phyloP scores from a whole-genome alignment of 2,113 vertebrate genomes.

The Azemiops feae region DNA sequence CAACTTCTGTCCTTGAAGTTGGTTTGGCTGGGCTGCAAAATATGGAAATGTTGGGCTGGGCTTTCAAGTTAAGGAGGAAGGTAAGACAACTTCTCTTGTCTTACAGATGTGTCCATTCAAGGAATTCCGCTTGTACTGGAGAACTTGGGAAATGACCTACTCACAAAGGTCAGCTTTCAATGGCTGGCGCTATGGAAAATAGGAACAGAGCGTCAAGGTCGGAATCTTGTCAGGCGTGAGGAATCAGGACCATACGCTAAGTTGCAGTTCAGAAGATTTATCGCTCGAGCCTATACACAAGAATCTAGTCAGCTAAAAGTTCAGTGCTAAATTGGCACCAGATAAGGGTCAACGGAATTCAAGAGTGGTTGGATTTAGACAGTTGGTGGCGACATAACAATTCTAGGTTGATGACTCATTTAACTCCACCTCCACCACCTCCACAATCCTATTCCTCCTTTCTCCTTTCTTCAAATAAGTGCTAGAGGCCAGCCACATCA shows the following conservation, averaged over 20 bases:
- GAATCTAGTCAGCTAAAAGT: too few species aligned
- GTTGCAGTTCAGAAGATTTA: too few species aligned
- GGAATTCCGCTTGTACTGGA: neutral
- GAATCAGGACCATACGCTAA: too few species aligned
- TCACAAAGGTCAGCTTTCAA: constrained; percentile 66
- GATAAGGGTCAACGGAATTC: too few species aligned
- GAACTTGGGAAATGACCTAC: constrained; percentile 19
- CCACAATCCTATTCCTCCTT: constrained; percentile 52
- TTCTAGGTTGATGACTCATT: neutral
- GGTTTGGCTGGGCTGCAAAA: neutral
- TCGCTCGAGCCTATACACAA: too few species aligned
- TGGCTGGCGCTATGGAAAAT: constrained; percentile 61
- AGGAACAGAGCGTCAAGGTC: constrained; percentile 61
- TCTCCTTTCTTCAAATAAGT: constrained; percentile 63
- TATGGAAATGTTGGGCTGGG: too few species aligned
- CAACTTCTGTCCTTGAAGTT: neutral
- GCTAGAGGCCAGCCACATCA: constrained; percentile 52
- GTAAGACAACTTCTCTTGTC: neutral
- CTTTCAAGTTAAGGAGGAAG: neutral
- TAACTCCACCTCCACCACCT: neutral
- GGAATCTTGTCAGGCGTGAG: constrained; percentile 1
- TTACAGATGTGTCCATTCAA: neutral
- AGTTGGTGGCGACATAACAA: neutral
- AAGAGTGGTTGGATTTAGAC: too few species aligned
- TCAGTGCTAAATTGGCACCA: too few species aligned